Conservation (phyloP, 2,797 vertebrate genomes). For the Enteromius radiatus region DNA sequence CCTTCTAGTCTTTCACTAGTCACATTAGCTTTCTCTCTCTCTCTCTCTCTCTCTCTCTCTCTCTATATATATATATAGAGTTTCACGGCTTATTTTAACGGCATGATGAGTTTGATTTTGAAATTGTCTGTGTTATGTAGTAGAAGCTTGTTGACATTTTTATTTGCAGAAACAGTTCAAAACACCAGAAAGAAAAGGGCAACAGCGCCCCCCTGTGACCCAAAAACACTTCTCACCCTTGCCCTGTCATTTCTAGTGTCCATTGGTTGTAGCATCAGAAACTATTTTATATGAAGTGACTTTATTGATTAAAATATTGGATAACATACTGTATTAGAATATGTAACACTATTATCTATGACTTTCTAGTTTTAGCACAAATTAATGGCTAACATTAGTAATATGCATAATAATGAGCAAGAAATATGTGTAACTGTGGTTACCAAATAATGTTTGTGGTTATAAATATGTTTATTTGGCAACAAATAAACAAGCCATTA, state of each 20-base stretch:
- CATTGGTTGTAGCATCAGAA: neutral
- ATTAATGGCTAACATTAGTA: no score
- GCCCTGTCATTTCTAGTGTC: neutral
- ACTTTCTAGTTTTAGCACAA: no score
- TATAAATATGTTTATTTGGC: neutral
- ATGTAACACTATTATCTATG: no score
- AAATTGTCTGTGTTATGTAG: slow-evolving; percentile 2
- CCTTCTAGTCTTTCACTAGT: neutral
- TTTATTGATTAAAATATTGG: neutral
- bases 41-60: no score
- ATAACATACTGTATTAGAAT: no score
- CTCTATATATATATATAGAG: neutral
- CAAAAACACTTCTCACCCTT: neutral
- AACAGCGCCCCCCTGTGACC: slow-evolving; percentile 49
- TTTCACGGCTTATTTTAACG: neutral
- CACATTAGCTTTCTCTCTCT: slow-evolving; percentile 13
- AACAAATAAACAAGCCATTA: neutral
- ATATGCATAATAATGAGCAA: no score
- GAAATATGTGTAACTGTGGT: no score
- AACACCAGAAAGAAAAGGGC: neutral
- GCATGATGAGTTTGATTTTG: slow-evolving; percentile 16
- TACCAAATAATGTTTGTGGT: neutral
- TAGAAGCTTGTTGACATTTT: neutral
- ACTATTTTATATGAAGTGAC: neutral
- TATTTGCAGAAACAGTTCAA: neutral